These are phyloP conservation scores for Acrobasis repandana DNA, from an alignment of 2,888 invertebrate species.

Conservation along the genomic window DNA sequence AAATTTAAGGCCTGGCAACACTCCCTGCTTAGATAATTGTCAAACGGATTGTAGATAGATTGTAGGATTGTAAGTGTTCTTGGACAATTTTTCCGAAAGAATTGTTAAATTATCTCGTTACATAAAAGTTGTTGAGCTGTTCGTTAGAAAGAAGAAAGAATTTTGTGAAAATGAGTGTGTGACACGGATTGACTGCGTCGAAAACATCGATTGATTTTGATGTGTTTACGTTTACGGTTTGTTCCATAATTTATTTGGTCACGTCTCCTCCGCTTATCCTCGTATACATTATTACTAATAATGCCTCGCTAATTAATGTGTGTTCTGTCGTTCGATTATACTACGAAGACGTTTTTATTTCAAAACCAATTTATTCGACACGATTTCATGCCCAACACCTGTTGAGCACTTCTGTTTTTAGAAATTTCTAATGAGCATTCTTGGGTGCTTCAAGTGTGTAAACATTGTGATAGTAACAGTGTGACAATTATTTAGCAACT, in stretches of 20 bases:
- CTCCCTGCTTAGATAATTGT: neutral
- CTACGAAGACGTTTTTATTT: neutral
- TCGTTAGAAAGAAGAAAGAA: neutral
- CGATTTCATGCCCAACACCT: neutral
- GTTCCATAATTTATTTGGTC: conserved; percentile 59
- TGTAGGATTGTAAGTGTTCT: conserved; percentile 3
- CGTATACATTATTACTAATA: conserved; percentile 20
- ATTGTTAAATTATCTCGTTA: conserved; percentile 4
- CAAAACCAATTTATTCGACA: neutral
- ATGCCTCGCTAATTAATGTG: conserved; percentile 27
- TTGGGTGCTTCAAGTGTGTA: neutral
- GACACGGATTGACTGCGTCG: conserved; percentile 29
- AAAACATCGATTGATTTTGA: conserved; percentile 54
- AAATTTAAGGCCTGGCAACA: neutral
- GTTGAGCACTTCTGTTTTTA: neutral
- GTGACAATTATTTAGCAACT: neutral
- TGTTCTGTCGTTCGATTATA: conserved; percentile 1
- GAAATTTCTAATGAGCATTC: neutral
- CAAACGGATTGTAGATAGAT: conserved; percentile 5
- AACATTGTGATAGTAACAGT: neutral
- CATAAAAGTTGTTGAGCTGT: neutral
- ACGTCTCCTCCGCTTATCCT: conserved; percentile 49
- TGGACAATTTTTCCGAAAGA: conserved; percentile 1
- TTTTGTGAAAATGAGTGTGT: conserved; percentile 24
- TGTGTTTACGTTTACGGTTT: conserved; percentile 74